These are phyloP conservation scores for Dendrocincla fuliginosa DNA, from an alignment of 2,797 vertebrate genomes.

Conservation along the genomic window DNA sequence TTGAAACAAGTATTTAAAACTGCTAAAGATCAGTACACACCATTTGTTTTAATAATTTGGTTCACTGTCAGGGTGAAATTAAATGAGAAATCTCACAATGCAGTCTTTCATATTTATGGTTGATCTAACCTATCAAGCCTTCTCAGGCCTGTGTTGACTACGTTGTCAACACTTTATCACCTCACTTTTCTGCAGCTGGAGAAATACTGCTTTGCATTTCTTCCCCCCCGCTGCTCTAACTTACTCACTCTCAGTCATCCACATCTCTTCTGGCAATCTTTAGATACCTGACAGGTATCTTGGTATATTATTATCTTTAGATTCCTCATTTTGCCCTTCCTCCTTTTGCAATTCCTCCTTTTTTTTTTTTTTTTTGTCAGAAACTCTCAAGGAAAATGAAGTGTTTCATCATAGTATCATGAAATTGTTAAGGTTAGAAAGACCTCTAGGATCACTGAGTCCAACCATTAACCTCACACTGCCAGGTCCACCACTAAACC, in stretches of 20 bases:
- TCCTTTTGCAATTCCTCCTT: not conserved
- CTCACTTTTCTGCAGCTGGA: not conserved
- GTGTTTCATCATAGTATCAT: not conserved
- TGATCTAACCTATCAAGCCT: not conserved
- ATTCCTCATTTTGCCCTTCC: not conserved
- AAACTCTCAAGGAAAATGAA: not conserved
- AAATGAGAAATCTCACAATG: not conserved
- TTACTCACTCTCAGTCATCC: not conserved
- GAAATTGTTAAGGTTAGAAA: not conserved
- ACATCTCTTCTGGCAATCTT: not conserved
- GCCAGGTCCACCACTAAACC: not conserved
- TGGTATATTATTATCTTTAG: not conserved
- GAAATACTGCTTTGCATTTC: not conserved
- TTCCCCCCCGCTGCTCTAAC: not conserved
- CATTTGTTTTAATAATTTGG: accelerated
- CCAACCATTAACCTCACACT: not conserved
- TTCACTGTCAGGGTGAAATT: not conserved
- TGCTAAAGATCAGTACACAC: not conserved
- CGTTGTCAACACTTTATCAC: not conserved
- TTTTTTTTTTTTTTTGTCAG: not conserved
- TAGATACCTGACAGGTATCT: not conserved
- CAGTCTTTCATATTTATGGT: not conserved
- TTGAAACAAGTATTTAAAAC: not conserved
- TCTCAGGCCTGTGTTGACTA: not conserved
- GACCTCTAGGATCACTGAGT: not conserved